Percentiles rank a stretch among this genome's conserved stretches.
Evolutionary conservation across 2,888 invertebrate species (phyloP).

Genomic region (Drosophila longiperda): DNA sequence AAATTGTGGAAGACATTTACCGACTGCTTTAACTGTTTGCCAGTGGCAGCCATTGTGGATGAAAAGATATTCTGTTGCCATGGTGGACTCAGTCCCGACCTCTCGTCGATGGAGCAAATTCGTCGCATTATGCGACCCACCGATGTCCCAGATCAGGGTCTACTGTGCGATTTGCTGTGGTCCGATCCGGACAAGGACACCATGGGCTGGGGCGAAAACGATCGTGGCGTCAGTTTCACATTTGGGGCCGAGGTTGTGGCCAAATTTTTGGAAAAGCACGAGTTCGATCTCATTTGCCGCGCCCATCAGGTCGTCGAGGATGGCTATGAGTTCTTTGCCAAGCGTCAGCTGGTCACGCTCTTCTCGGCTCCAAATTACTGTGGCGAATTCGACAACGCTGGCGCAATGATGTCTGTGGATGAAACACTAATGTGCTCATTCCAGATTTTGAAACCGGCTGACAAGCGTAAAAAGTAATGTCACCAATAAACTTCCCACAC

Average conservation of each 20-base stretch:
- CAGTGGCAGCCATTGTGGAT: conserved; percentile 96
- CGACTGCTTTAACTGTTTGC: conserved; percentile 99
- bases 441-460: conserved; percentile 98
- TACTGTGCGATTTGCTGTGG: conserved; percentile 98
- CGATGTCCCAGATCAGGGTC: conserved; percentile 98
- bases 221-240: conserved; percentile 99
- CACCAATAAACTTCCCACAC: conserved; percentile 51
- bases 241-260: conserved; percentile 99
- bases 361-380: conserved; percentile 98
- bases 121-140: conserved; percentile 99
- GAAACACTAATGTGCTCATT: conserved; percentile 99
- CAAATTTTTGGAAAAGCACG: conserved; percentile 99
- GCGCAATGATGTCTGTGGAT: conserved; percentile 99
- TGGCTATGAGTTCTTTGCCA: conserved; percentile 99
- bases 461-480: conserved; percentile 94
- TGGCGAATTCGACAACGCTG: conserved; percentile 95
- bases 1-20: conserved; percentile 99
- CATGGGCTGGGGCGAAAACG: conserved; percentile 99
- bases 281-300: conserved; percentile 99
- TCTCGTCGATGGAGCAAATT: conserved; percentile 99
- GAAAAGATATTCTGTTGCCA: conserved; percentile 93
- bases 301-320: conserved; percentile 99
- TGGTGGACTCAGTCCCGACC: conserved; percentile 94
- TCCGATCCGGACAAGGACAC: conserved; percentile 99
- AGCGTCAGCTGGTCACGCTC: conserved; percentile 96